phyloP scores from a whole-genome alignment of 2,113 vertebrate species.

The Thunnus maccoyii region DNA sequence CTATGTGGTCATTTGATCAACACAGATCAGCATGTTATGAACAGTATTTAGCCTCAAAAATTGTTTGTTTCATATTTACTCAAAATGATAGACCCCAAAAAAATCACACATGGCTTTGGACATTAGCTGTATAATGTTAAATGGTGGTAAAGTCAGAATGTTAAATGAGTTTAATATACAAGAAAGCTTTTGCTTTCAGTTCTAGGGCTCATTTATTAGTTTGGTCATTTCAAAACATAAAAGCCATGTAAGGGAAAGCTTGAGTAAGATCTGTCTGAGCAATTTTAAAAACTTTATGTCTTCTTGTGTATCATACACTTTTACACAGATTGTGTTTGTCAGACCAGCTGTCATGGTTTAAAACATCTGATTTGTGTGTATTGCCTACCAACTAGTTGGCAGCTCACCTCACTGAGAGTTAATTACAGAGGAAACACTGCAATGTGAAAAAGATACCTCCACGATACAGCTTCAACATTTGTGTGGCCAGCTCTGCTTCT shows the following conservation, averaged over 20 bases:
- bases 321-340: background rate
- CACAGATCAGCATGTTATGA: background rate
- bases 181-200: background rate
- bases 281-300: background rate
- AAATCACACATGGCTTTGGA: background rate
- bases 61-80: constrained; percentile 17
- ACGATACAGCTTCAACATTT: constrained; percentile 4
- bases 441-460: constrained; percentile 9
- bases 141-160: background rate
- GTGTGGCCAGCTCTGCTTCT: constrained; percentile 20
- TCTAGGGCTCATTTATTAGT: constrained; percentile 10
- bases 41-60: constrained; percentile 4
- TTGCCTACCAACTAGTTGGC: background rate
- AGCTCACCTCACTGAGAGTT: background rate
- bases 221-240: background rate
- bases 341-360: background rate
- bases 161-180: background rate
- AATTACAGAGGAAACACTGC: constrained; percentile 20
- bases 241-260: background rate
- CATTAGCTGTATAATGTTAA: background rate
- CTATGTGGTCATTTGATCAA: background rate
- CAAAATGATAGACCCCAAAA: background rate
- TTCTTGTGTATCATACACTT: background rate
- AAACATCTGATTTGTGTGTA: background rate
- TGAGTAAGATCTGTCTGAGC: background rate